Conservation (phyloP, 2,797 vertebrate species). For the Crax fasciolata region DNA sequence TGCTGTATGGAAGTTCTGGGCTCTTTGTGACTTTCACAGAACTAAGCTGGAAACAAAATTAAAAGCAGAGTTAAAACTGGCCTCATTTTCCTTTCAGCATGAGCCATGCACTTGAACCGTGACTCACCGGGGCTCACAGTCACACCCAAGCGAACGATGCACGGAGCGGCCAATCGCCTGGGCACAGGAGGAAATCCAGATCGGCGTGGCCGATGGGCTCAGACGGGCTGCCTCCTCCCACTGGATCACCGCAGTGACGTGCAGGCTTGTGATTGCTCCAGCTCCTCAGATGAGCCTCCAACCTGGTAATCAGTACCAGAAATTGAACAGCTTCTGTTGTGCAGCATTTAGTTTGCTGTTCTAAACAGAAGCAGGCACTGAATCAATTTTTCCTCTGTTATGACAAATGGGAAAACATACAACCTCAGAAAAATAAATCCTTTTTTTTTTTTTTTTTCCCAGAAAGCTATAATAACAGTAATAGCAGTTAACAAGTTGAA, state of each 20-base stretch:
- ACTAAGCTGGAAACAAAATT: conserved; percentile 36
- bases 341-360: not conserved
- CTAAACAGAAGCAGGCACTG: conserved; percentile 20
- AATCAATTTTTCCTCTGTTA: conserved; percentile 26
- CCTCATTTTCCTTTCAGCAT: conserved; percentile 40
- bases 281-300: not conserved
- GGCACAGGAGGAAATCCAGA: conserved; percentile 33
- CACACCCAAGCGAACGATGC: conserved; percentile 33
- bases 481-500: not conserved
- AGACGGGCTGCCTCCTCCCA: not conserved
- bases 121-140: conserved; percentile 59
- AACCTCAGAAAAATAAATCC: not conserved
- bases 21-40: conserved; percentile 18
- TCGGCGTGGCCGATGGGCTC: not conserved
- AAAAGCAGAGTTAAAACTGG: conserved; percentile 38
- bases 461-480: not conserved
- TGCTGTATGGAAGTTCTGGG: not conserved
- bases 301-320: not conserved
- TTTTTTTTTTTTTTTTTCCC: not conserved
- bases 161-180: not conserved
- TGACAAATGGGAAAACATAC: conserved; percentile 15
- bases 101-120: conserved; percentile 23
- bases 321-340: conserved; percentile 27
- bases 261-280: not conserved
- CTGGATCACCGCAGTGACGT: not conserved